A percentile compares a stretch with the other conserved stretches of the same genome.
These are phyloP conservation scores for Ditula angustiorana DNA, from an alignment of 2,888 invertebrate species.

Conservation along the genomic window DNA sequence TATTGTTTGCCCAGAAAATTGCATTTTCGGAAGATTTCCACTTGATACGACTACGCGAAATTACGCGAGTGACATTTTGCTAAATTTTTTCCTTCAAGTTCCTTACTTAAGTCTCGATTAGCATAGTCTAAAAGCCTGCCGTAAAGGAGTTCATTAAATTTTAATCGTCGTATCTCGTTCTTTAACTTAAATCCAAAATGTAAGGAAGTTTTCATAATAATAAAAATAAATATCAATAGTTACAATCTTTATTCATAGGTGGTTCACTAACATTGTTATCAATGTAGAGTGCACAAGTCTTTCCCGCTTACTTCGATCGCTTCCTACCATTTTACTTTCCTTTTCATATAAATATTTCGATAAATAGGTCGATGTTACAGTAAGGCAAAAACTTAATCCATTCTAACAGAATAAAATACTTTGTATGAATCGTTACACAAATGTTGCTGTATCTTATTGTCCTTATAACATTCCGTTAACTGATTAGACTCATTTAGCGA, in stretches of 20 bases:
- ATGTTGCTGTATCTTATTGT: neutral
- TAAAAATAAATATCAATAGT: neutral
- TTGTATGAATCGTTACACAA: neutral
- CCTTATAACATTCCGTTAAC: neutral
- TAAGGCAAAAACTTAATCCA: neutral
- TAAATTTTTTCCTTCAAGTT: too few relatives aligned
- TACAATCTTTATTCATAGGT: slow-evolving; percentile 1
- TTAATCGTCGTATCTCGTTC: too few relatives aligned
- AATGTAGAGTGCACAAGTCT: neutral
- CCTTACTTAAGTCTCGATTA: too few relatives aligned
- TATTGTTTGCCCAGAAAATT: too few relatives aligned
- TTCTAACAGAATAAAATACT: slow-evolving; percentile 6
- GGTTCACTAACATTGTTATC: neutral
- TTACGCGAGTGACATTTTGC: too few relatives aligned
- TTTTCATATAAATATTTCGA: neutral
- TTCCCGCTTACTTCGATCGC: neutral
- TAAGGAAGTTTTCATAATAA: neutral
- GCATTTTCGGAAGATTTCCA: too few relatives aligned
- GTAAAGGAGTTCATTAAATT: too few relatives aligned
- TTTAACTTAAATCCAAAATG: too few relatives aligned
- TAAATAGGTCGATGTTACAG: neutral
- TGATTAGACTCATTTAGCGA: slow-evolving; percentile 39
- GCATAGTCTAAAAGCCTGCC: too few relatives aligned
- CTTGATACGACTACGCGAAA: too few relatives aligned
- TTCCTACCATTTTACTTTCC: neutral